Base-by-base conservation (phyloP, 2,888 invertebrate species). In the Ametastegia equiseti region DNA sequence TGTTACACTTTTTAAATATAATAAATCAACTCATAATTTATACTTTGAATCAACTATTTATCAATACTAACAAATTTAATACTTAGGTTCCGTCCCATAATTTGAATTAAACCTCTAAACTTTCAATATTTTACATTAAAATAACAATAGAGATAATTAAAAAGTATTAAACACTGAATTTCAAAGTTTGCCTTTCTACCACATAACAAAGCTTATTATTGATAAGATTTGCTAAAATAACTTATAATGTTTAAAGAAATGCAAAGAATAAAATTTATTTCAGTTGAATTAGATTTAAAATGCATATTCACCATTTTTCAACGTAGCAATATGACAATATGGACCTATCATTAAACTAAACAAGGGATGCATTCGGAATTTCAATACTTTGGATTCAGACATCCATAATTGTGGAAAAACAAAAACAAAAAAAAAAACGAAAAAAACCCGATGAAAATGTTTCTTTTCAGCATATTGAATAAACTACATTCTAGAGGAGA, bases 21-120 rank as follows among this genome's bases (percentile, higher is more conserved):
- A 33, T 27, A 9, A 69, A 11, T 1, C 13, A n/a, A 69, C 69
- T 45, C 13, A 45, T 73, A 39, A 13, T n/a, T n/a, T n/a, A n/a
- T 47, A 71, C n/a, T 27, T 47, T n/a, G 54, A 75, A 69, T 69
- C 19, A 69, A 69, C 39, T 69, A 42, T 23, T n/a, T 19, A 73
- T 47, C 75, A 54, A 23, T 54, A 75, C 23, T 75, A 50, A 75
- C 50, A 75, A 36, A 54, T 54, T 75, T n/a, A 54, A 54, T 36
- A 75, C 75, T 75, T 36, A 36, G 19, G 19, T 47, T 30, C 50
- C n/a, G 30, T 50, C n/a, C 27, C 15, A 73, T 73, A 30, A 15
- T 47, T n/a, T 47, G 50, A n/a, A 15, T 30, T 27, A 6, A 69
- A 50, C 30, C 30, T 73, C 11, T n/a, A 36, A 36, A 71, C 45